Base-by-base conservation (phyloP, 2,888 invertebrate genomes). In the Sarcophaga variegata region DNA sequence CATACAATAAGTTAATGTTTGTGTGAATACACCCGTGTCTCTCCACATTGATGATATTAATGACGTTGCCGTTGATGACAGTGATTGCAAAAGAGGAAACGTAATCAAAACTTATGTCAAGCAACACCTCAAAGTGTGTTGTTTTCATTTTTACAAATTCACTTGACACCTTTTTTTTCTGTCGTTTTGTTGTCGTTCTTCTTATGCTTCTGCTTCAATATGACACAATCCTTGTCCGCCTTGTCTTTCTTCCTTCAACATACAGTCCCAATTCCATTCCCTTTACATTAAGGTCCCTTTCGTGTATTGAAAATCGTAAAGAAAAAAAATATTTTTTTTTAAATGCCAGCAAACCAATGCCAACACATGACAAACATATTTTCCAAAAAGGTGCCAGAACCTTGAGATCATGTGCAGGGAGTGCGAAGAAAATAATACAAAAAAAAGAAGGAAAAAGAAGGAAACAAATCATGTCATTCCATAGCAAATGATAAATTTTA, bases 131-230 rank as follows among this genome's bases (percentile, higher is more conserved):
- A 67, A 81, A 78, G 81, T 76, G 81, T 83, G 87, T 86, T 87
- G 79, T 86, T 82, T 87, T 88, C 82, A 87, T 88, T 87, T 87
- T 87, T 88, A 89, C 89, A 89, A 89, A 89, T 89, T 88, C 89
- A 88, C 88, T 89, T 89, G 88, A 89, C 89, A 89, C 89, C 88
- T 89, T 88, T 87, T 85, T 82, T 74, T 74, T 14, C 20, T 37
- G 10, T 12, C 47, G 11, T 25, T 25, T n/a, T 62, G 12, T 62
- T n/a, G 2, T n/a, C 17, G 11, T 62, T 62, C 22, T 62, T 10
- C 45, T 67, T 37, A 8, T 37, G 37, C 37, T 10, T 25, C 63
- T 14, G 45, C 22, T 66, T 17, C 22, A 60, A 83, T 85, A 88
- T 79, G 59, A 66, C 79, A 87, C 84, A 84, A 87, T 84, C 75